Evolutionary conservation across 2,888 invertebrate species (phyloP), one percentile per base, ranked within the genome.

Genomic region (Lasioglossum morio): DNA sequence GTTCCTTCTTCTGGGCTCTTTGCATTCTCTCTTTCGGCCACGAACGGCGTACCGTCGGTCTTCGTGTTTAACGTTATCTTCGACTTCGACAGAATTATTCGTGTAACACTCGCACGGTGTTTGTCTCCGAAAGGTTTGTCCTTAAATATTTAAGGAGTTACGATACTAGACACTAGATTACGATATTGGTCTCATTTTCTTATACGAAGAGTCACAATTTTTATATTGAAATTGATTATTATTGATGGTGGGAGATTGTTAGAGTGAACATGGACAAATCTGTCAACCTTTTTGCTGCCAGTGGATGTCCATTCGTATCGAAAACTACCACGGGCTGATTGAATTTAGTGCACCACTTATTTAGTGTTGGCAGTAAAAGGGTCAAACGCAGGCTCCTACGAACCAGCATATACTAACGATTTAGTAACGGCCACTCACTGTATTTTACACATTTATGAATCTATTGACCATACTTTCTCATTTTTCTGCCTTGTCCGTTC

Each of bases 1-100:
- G 86, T 88, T 85, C 86, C 88, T 83, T 86, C 82, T 86, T 85
- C 85, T 82, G 85, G 78, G 85, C 84, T 81, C 83, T 82, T 83
- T 77, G 82, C 69, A 63, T 85, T 85, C 82, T 87, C 84, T 85
- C 84, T 85, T 81, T 86, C 87, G 85, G 30, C 30, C 76, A 63
- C 30, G 78, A 77, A 86, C 77, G 80, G n/a, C 14, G 37, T 48
- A n/a, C 23, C 53, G 16, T 53, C 27, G 48, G 66, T 46, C 72
- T 19, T 43, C 69, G 60, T 40, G 27, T 70, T 30, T 34, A 27
- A 10, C 48, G 53, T 12, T 16, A 10, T 27, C 46, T 77, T 14
- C 10, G 40, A 30, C 43, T 19, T 16, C 8, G 30, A 27, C 19
- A 2, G 27, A 14, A 30, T 30, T 46, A 27, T 48, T 48, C 19